Percentiles rank a stretch among this genome's conserved stretches.
phyloP scores from a whole-genome alignment of 1,140 invertebrate species.

The Lamellibrachia luymesi region DNA sequence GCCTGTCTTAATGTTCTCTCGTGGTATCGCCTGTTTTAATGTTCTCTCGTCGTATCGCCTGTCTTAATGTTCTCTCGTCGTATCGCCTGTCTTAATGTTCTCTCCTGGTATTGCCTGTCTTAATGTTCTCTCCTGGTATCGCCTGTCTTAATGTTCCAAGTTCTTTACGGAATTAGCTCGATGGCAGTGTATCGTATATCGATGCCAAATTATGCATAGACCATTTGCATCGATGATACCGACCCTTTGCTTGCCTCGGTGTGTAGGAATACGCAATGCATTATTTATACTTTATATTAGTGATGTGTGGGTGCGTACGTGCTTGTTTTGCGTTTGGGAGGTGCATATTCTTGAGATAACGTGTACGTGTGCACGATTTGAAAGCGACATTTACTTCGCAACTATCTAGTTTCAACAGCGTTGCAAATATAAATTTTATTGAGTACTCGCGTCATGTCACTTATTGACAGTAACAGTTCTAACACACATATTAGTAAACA shows the following conservation, averaged over 20 bases:
- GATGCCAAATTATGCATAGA: neutral
- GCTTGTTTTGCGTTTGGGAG: neutral
- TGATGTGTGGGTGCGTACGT: neutral
- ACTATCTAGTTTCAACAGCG: neutral
- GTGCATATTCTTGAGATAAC: neutral
- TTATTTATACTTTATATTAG: neutral
- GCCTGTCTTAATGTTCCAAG: too few relatives aligned
- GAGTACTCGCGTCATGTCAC: neutral
- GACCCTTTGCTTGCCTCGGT: neutral
- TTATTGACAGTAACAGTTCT: neutral
- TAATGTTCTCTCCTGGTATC: too few relatives aligned
- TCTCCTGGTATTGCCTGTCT: too few relatives aligned
- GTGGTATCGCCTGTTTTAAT: too few relatives aligned
- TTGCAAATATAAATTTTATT: neutral
- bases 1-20: too few relatives aligned
- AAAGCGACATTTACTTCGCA: neutral
- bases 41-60: too few relatives aligned
- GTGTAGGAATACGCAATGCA: neutral
- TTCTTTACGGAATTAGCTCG: too few relatives aligned
- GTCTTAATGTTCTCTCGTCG: too few relatives aligned
- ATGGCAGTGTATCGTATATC: neutral
- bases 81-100: too few relatives aligned
- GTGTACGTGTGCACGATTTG: neutral
- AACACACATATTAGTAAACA: neutral
- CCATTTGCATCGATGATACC: neutral